Conservation (phyloP, 2,888 invertebrate genomes). For the Melieria picta region DNA sequence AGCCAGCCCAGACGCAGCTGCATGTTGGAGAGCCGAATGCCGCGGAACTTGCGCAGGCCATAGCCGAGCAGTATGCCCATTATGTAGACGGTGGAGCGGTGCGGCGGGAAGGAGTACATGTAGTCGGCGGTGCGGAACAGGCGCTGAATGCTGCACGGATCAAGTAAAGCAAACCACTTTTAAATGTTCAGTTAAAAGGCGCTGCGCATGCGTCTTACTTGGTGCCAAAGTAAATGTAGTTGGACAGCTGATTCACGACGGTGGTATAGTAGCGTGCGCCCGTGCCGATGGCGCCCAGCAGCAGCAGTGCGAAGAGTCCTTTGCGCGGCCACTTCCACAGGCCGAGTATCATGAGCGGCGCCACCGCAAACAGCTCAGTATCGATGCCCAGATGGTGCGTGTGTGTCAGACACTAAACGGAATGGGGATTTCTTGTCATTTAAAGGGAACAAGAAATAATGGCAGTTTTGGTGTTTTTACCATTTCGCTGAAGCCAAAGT, state of each 20-base stretch:
- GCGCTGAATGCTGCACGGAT: conserved; percentile 69
- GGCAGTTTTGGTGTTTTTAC: conserved; percentile 54
- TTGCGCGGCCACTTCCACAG: conserved; percentile 73
- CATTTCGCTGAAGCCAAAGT: conserved; percentile 78
- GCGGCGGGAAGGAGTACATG: conserved; percentile 75
- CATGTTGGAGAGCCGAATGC: conserved; percentile 61
- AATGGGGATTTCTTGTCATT: background rate
- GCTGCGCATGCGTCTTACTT: conserved; percentile 68
- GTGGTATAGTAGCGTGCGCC: conserved; percentile 73
- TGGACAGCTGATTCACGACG: conserved; percentile 70
- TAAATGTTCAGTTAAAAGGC: conserved; percentile 10
- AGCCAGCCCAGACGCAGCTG: conserved; percentile 71
- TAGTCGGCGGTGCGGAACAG: conserved; percentile 76
- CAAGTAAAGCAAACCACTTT: background rate
- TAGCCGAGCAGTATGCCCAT: conserved; percentile 75
- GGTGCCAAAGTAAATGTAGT: conserved; percentile 76
- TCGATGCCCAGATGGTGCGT: conserved; percentile 79
- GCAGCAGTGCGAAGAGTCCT: conserved; percentile 66
- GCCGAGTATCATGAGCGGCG: conserved; percentile 70
- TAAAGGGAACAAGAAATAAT: background rate
- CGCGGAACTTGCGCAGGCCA: conserved; percentile 67
- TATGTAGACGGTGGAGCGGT: conserved; percentile 75
- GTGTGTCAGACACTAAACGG: conserved; percentile 73
- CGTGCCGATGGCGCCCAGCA: conserved; percentile 70
- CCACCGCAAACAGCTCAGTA: conserved; percentile 73